Conservation (phyloP, 2,888 invertebrate species). For the Leucophenga maculata region DNA sequence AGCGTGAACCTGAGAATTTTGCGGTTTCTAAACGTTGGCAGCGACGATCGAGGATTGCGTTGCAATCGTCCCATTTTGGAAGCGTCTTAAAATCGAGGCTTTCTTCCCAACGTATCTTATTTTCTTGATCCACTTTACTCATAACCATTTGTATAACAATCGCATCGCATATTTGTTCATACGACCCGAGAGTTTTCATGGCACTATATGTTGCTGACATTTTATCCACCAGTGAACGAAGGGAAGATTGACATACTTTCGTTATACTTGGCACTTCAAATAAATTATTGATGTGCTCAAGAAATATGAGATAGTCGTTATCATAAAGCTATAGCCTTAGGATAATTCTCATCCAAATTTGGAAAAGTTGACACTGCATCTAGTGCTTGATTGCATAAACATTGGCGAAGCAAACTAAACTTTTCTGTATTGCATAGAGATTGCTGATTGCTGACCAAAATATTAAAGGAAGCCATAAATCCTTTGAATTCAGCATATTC, state of each 20-base stretch:
- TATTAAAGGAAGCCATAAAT: too few species aligned
- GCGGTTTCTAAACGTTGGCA: not conserved
- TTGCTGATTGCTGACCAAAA: too few species aligned
- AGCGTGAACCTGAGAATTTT: not conserved
- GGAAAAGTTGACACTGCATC: not conserved
- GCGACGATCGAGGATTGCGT: not conserved
- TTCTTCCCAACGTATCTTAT: not conserved
- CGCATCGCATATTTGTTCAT: constrained; percentile 2
- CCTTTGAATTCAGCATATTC: too few species aligned
- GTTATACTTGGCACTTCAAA: not conserved
- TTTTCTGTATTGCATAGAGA: too few species aligned
- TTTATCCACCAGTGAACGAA: not conserved
- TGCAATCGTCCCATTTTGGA: not conserved
- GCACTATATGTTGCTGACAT: not conserved
- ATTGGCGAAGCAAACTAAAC: too few species aligned
- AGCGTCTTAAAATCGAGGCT: not conserved
- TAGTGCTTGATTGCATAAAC: too few species aligned
- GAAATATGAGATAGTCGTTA: not conserved
- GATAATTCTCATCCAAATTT: not conserved
- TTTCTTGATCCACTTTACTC: not conserved
- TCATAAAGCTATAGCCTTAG: not conserved
- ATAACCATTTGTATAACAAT: not conserved
- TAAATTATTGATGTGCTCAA: not conserved
- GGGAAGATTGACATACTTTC: not conserved
- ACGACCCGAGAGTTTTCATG: not conserved